phyloP scores from a whole-genome alignment of 2,797 vertebrate genomes.

The Oryzias sinensis region DNA sequence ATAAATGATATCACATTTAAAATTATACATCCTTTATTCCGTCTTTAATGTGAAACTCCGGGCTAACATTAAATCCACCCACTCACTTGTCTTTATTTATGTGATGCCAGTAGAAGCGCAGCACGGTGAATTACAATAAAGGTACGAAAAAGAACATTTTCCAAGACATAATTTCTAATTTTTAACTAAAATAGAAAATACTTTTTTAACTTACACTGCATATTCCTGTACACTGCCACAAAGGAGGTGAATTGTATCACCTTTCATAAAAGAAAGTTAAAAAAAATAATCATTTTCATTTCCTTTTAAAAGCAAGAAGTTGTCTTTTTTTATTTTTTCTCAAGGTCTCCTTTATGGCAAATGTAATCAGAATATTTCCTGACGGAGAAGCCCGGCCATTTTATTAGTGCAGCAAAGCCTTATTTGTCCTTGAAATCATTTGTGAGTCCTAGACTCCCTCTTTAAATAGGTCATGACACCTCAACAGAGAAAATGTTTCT shows the following conservation, averaged over 20 bases:
- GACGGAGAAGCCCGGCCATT: no score
- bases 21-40: no score
- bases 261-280: slow-evolving; percentile 23
- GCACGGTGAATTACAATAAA: slow-evolving; percentile 19
- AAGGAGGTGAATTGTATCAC: background rate
- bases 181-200: slow-evolving; percentile 21
- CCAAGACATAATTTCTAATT: slow-evolving; percentile 30
- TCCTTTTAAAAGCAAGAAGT: slow-evolving; percentile 3
- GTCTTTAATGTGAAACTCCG: slow-evolving; percentile 18
- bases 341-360: no score
- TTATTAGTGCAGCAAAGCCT: no score
- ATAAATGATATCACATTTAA: no score
- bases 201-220: slow-evolving; percentile 8
- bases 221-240: background rate
- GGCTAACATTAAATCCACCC: slow-evolving; percentile 48
- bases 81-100: slow-evolving; percentile 44
- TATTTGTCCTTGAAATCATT: no score
- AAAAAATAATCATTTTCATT: slow-evolving; percentile 10
- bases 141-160: slow-evolving; percentile 26
- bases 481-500: no score
- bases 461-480: no score
- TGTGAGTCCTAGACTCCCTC: no score
- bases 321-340: background rate
- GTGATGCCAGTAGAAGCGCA: slow-evolving; percentile 34
- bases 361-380: no score